Percentiles rank a stretch among this genome's conserved stretches.
phyloP scores from a whole-genome alignment of 2,113 vertebrate genomes.

The Capreolus pygargus region DNA sequence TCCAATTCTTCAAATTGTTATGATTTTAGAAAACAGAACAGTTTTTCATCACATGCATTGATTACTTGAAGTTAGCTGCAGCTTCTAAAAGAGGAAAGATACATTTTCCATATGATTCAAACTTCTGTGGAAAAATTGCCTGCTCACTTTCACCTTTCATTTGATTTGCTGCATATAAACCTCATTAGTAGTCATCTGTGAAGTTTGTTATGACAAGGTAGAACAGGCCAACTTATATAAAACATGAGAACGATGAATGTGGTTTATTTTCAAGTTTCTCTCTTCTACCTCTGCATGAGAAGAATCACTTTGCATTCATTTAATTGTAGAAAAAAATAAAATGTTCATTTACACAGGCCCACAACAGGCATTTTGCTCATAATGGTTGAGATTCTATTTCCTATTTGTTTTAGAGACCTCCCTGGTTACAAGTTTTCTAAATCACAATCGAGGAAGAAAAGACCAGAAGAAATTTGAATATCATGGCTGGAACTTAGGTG shows the following conservation, averaged over 20 bases:
- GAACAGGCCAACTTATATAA: not conserved
- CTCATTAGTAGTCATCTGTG: not conserved
- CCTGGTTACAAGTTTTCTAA: not conserved
- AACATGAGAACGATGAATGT: not conserved
- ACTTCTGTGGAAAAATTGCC: not conserved
- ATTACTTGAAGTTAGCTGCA: slow-evolving; percentile 1
- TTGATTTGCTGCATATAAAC: not conserved
- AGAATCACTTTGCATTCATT: not conserved
- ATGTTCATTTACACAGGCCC: not conserved
- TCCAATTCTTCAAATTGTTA: slow-evolving; percentile 54
- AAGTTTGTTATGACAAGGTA: not conserved
- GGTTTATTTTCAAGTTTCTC: not conserved
- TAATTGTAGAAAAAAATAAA: not conserved
- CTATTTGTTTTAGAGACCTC: not conserved
- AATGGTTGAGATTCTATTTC: not conserved
- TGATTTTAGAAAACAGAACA: slow-evolving; percentile 56
- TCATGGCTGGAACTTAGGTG: not conserved
- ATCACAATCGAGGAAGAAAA: not conserved
- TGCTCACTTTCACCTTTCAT: not conserved
- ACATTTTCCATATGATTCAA: not conserved
- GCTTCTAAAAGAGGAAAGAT: slow-evolving; percentile 9
- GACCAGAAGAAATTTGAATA: not conserved
- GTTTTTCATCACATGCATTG: slow-evolving; percentile 25
- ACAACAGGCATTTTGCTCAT: not conserved
- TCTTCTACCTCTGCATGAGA: not conserved